Conservation (phyloP, 2,113 vertebrate species). For the Vulpes ferrilata region DNA sequence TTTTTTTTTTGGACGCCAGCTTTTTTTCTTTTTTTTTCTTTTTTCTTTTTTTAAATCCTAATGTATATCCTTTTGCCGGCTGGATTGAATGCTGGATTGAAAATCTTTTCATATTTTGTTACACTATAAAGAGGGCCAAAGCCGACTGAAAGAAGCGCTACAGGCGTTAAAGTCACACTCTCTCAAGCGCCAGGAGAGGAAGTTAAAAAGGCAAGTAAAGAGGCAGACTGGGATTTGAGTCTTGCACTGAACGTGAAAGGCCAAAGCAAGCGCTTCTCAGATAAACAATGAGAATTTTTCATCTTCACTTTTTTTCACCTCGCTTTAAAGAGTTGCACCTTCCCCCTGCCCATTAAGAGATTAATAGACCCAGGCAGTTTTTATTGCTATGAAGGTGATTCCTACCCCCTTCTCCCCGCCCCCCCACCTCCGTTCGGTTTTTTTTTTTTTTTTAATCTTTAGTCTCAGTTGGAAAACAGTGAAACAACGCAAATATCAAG, state of each 20-base stretch:
- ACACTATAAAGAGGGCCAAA: conserved; percentile 23
- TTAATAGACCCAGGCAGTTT: conserved; percentile 15
- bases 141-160: conserved; percentile 43
- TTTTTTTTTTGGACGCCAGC: neutral
- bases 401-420: no score
- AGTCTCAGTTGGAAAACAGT: neutral
- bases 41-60: conserved; percentile 51
- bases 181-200: conserved; percentile 64
- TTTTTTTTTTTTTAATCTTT: neutral
- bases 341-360: conserved; percentile 1
- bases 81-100: conserved; percentile 29
- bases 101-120: conserved; percentile 49
- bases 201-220: conserved; percentile 15
- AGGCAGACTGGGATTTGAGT: conserved; percentile 72
- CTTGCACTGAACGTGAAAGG: conserved; percentile 54
- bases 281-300: conserved; percentile 57
- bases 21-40: conserved; percentile 49
- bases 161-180: conserved; percentile 45
- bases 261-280: conserved; percentile 41
- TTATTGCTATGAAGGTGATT: conserved; percentile 36
- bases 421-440: no score
- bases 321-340: conserved; percentile 25
- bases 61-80: neutral
- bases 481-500: conserved; percentile 52
- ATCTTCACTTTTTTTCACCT: neutral